Evolutionary conservation across 2,113 vertebrate genomes (phyloP).

Genomic region (Apodemus sylvaticus): DNA sequence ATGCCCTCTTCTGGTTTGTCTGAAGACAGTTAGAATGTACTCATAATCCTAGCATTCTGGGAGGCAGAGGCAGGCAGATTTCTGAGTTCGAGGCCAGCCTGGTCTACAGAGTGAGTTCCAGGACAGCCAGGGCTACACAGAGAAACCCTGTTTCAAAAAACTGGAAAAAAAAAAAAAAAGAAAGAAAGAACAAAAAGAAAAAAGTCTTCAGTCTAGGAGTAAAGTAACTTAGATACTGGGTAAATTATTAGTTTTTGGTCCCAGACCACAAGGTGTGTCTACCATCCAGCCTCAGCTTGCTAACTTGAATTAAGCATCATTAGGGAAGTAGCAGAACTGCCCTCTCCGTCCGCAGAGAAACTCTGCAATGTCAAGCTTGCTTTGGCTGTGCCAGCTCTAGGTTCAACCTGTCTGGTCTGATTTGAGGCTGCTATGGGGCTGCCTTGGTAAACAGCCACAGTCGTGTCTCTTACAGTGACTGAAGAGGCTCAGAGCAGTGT

Average conservation of each 20-base stretch:
- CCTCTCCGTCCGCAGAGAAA: neutral
- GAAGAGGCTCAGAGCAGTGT: neutral
- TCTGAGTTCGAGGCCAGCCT: too few relatives aligned
- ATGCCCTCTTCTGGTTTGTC: too few relatives aligned
- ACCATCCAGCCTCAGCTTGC: too few relatives aligned
- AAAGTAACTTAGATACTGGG: conserved; percentile 1
- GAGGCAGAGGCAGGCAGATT: too few relatives aligned
- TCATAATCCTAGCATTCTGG: too few relatives aligned
- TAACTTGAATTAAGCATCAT: neutral
- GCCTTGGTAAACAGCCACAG: conserved; percentile 10
- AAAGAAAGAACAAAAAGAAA: neutral
- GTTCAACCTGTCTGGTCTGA: conserved; percentile 49
- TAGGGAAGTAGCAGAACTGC: neutral
- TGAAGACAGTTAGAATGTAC: too few relatives aligned
- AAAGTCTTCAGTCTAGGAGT: neutral
- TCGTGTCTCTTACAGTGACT: neutral
- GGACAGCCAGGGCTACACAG: too few relatives aligned
- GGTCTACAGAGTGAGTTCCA: too few relatives aligned
- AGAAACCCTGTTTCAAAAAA: too few relatives aligned
- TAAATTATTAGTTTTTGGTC: conserved; percentile 3
- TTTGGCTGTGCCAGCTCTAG: neutral
- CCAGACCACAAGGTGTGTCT: too few relatives aligned
- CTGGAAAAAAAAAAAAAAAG: too few relatives aligned
- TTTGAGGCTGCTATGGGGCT: conserved; percentile 4
- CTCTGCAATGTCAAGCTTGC: conserved; percentile 7